Base-by-base conservation (phyloP, 2,888 invertebrate species). In the Drosophila algonquin region DNA sequence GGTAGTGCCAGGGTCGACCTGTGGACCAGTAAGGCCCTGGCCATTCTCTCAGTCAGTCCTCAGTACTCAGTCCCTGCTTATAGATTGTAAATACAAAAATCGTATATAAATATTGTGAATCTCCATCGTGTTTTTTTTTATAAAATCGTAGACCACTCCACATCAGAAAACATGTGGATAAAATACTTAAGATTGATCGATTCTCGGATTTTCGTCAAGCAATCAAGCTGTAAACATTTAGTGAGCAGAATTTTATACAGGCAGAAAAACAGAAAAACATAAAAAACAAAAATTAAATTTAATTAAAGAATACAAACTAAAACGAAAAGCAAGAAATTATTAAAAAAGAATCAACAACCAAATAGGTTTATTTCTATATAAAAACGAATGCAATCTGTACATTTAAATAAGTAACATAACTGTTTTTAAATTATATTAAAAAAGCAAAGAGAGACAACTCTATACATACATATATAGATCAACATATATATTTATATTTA, bases 81-180 rank as follows among this genome's bases (percentile, higher is more conserved):
- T 45, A 45, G 65, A 70, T 70, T 72, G 69, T 73, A 73, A 45
- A 73, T 64, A 65, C 32, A 47, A 52, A 24, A 63, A 60, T 53
- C 54, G 71, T 81, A 81, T 87, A 87, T 87, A 85, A 86, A 77
- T 88, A 82, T 82, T 82, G 82, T 88, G 77, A 88, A 57, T 81
- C 44, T 58, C 32, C 50, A 57, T 59, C 65, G 57, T 72, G 55
- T 71, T 82, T 76, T 84, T 64, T 62, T 60, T 47, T 5, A 54
- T 54, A 56, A 54, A n/a, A 60, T 35, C 35, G 30, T 56, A 51
- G 27, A 54, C 2, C 54, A 32, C 60, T 32, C 27, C 52, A 54
- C 32, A n/a, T n/a, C n/a, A n/a, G n/a, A n/a, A 24, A 63, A 58
- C 16, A 30, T 32, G 45, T 60, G 63, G 35, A 61, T 46, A 52